A percentile compares a stretch with the other conserved stretches of the same genome.
Evolutionary conservation across 2,797 vertebrate species (phyloP).

Genomic region (Sebastes oblongus): DNA sequence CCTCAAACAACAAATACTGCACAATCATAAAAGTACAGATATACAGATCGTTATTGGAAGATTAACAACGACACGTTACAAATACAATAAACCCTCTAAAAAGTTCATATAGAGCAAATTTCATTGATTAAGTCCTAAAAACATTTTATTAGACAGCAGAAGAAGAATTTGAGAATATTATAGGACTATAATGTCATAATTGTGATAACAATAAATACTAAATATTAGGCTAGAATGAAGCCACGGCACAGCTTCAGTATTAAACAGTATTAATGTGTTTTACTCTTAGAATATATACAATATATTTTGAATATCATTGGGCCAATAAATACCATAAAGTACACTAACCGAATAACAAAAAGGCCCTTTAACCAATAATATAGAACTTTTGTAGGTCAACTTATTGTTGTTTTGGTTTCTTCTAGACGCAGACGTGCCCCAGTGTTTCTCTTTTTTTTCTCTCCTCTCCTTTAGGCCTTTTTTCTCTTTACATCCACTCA

Average conservation of each 20-base stretch:
- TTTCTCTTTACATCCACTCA: constrained; percentile 76
- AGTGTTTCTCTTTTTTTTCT: constrained; percentile 1
- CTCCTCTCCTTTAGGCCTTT: not conserved
- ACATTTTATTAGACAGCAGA: not conserved
- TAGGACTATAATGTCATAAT: not conserved
- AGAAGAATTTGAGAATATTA: not conserved
- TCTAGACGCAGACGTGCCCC: constrained; percentile 19
- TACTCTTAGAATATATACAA: not conserved
- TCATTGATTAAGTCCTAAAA: not conserved
- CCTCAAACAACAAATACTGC: not conserved
- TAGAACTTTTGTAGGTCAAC: not conserved
- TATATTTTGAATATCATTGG: not conserved
- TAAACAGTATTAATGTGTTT: not conserved
- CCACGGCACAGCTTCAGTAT: not conserved
- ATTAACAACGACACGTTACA: no score
- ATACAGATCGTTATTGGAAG: no score
- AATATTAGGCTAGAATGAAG: not conserved
- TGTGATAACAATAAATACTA: not conserved
- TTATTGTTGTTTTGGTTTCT: constrained; percentile 22
- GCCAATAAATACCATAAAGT: not conserved
- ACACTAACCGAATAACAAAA: not conserved
- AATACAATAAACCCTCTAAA: not conserved
- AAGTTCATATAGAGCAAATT: not conserved
- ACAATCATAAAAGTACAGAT: no score
- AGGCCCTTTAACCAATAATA: not conserved